A percentile compares a stretch with the other conserved stretches of the same genome.
Evolutionary conservation across 2,797 vertebrate species (phyloP).

Genomic region (Falco biarmicus): DNA sequence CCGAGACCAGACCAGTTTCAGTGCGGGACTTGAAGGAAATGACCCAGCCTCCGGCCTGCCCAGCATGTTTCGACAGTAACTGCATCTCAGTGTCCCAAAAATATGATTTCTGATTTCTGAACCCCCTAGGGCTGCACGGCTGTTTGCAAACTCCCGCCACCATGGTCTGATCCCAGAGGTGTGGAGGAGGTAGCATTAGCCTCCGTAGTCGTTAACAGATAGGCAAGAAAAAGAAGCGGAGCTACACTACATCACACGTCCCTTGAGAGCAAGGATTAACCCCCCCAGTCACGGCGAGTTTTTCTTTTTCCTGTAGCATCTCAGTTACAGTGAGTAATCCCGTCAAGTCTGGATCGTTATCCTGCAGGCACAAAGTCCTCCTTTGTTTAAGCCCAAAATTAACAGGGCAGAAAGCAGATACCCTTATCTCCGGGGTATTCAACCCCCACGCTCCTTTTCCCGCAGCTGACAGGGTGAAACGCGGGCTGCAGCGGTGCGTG

Average conservation of each 20-base stretch:
- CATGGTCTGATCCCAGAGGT: neutral
- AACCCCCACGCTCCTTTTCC: neutral
- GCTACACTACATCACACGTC: accelerated
- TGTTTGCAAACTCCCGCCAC: neutral
- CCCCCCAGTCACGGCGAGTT: accelerated
- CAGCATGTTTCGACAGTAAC: accelerated
- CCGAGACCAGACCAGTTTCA: neutral
- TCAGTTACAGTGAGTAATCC: neutral
- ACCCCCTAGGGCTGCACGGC: neutral
- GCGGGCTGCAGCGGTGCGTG: accelerated
- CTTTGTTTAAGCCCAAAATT: neutral
- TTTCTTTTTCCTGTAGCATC: neutral
- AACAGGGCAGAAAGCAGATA: neutral
- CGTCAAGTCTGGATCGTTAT: neutral
- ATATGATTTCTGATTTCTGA: neutral
- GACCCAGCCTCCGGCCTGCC: neutral
- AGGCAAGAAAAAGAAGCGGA: neutral
- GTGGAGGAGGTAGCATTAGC: neutral
- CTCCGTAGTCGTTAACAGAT: accelerated
- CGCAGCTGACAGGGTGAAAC: neutral
- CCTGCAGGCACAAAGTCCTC: neutral
- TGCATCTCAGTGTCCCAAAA: neutral
- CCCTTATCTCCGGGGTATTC: neutral
- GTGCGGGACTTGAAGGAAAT: neutral
- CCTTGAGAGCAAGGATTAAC: neutral